Evolutionary conservation across 2,797 vertebrate genomes (phyloP).

Genomic region (Aplochiton taeniatus): DNA sequence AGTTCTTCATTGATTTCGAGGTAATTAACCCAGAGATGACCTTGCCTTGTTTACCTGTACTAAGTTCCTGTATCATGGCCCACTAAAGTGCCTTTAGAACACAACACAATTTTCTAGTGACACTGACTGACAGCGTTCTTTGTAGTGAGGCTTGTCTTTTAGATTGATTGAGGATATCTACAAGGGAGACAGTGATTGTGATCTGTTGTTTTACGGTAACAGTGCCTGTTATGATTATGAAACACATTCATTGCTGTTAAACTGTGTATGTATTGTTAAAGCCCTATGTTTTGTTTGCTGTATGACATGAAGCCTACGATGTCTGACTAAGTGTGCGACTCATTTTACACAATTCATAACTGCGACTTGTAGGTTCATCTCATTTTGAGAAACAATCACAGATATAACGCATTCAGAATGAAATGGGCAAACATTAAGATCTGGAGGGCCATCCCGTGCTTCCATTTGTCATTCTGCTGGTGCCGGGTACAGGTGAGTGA

Average conservation of each 20-base stretch:
- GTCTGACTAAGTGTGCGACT: too few species aligned
- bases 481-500: conserved; percentile 36
- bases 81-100: conserved; percentile 1
- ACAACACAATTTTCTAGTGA: not conserved
- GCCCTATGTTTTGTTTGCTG: not conserved
- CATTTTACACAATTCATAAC: too few species aligned
- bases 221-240: too few species aligned
- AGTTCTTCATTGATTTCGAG: too few species aligned
- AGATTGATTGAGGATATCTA: conserved; percentile 33
- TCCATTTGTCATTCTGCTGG: conserved; percentile 26
- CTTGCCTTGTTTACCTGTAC: conserved; percentile 17
- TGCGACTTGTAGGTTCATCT: too few species aligned
- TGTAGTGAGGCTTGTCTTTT: conserved; percentile 14
- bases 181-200: conserved; percentile 5
- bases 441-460: conserved; percentile 1
- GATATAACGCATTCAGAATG: too few species aligned
- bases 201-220: not conserved
- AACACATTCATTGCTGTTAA: too few species aligned
- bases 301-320: too few species aligned
- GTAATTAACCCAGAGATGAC: not conserved
- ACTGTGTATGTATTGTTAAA: not conserved
- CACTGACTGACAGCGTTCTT: conserved; percentile 3
- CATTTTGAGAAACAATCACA: too few species aligned
- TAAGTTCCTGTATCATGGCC: conserved; percentile 34
- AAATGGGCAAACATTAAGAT: not conserved